A percentile compares a stretch with the other conserved stretches of the same genome.
Conservation (phyloP, 2,888 invertebrate genomes). For the Thumatha senex region DNA sequence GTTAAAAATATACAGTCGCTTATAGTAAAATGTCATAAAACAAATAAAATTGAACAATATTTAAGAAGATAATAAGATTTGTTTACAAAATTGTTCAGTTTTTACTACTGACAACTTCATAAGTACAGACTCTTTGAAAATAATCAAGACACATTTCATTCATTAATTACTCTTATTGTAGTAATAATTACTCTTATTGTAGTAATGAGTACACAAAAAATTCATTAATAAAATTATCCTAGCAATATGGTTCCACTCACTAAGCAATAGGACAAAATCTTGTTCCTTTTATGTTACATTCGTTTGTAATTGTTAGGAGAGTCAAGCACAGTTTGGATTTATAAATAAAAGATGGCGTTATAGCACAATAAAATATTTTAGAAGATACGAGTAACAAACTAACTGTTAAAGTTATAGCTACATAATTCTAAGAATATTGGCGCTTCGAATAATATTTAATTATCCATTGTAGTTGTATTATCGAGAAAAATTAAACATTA, state of each 20-base stretch:
- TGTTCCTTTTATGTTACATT: neutral
- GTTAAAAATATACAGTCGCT: too few species aligned
- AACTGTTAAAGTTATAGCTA: too few species aligned
- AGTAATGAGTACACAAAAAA: neutral
- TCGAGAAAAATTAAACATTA: too few species aligned
- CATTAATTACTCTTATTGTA: constrained; percentile 28
- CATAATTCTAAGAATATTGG: too few species aligned
- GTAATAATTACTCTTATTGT: constrained; percentile 21
- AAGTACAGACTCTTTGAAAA: constrained; percentile 56
- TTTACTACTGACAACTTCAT: constrained; percentile 46
- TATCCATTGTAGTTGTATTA: too few species aligned
- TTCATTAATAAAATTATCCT: constrained; percentile 8
- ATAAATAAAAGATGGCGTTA: constrained; percentile 50
- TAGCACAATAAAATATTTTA: neutral
- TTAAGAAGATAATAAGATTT: too few species aligned
- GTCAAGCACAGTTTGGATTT: constrained; percentile 24
- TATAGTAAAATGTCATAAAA: too few species aligned
- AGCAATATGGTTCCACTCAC: neutral
- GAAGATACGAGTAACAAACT: neutral
- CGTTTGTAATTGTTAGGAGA: constrained; percentile 9
- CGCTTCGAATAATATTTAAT: constrained; percentile 15
- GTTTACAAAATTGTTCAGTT: neutral
- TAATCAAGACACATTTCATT: constrained; percentile 28
- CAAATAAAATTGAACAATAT: too few species aligned
- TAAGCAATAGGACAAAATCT: constrained; percentile 6